Conservation (phyloP, 2,888 invertebrate genomes). For the Ichneumoninae sp. region DNA sequence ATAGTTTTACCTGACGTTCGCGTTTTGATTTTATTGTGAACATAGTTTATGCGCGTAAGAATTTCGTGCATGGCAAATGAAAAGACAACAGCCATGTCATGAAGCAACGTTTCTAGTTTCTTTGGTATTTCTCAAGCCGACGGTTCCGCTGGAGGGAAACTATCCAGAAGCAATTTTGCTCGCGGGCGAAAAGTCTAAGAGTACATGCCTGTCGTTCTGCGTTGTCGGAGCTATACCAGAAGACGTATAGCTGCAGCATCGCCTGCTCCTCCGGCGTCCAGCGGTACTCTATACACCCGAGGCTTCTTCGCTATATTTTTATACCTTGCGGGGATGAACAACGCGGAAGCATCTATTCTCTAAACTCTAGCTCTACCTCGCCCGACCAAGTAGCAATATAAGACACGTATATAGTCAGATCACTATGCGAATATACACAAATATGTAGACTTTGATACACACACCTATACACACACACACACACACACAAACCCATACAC, state of each 20-base stretch:
- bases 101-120: constrained; percentile 38
- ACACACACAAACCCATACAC: constrained; percentile 44
- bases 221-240: constrained; percentile 59
- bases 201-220: constrained; percentile 80
- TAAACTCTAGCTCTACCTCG: constrained; percentile 45
- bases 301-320: constrained; percentile 73
- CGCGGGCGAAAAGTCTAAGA: constrained; percentile 72
- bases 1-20: background rate
- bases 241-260: constrained; percentile 17
- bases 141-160: constrained; percentile 51
- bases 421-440: constrained; percentile 42
- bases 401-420: constrained; percentile 55
- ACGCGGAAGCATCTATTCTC: constrained; percentile 62
- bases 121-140: constrained; percentile 48
- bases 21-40: background rate
- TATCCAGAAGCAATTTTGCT: constrained; percentile 65
- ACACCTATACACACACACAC: constrained; percentile 33
- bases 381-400: constrained; percentile 50
- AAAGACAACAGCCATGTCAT: constrained; percentile 1
- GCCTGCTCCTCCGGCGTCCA: constrained; percentile 46
- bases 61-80: constrained; percentile 8
- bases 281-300: constrained; percentile 25
- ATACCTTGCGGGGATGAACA: constrained; percentile 71
- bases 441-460: constrained; percentile 15
- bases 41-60: background rate